Base-by-base conservation (phyloP, 2,113 vertebrate species). In the Ascaphus truei region DNA sequence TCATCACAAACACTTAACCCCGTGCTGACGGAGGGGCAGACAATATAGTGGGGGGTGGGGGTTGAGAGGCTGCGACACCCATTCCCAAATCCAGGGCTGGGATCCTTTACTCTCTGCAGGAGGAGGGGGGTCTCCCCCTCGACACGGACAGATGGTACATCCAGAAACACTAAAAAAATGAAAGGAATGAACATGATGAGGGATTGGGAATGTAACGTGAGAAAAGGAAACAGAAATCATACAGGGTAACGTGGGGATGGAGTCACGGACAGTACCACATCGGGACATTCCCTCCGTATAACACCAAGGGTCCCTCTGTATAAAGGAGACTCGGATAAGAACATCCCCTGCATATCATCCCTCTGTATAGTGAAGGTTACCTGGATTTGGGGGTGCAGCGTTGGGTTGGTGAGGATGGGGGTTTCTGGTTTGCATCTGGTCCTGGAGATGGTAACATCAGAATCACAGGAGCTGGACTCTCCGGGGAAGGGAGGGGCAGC, bases 101-200 rank as follows among this genome's bases (percentile, higher is more conserved):
- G 56, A n/a, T 66, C 63, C 23, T 25, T 47, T 26, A 23, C 9
- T 48, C 11, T 59, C 56, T 59, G 36, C 13, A 39, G 5, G 2
- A 6, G 11, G 36, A 30, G 41, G 29, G 57, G 20, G 39, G 10
- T 27, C 7, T 29, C 37, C 55, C 39, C 43, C 30, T 33, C 45
- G 29, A 63, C n/a, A 29, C 12, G 55, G 55, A 36, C 66, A 29
- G 66, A 39, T 60, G 66, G 31, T 15, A 29, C 16, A 51, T 69
- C 66, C 39, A 33, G 66, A 51, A 16, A 34, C 55, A 58, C 66
- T 69, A 60, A 12, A 69, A 56, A 69, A 59, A 60, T 59, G 56
- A 47, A 18, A 51, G 66, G 55, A 34, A 69, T 69, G 66, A 27
- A 48, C 20, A 58, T 51, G 66, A 41, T 34, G 30, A 50, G 29